phyloP scores from a whole-genome alignment of 2,797 vertebrate species.

The Meriones psammophilus region DNA sequence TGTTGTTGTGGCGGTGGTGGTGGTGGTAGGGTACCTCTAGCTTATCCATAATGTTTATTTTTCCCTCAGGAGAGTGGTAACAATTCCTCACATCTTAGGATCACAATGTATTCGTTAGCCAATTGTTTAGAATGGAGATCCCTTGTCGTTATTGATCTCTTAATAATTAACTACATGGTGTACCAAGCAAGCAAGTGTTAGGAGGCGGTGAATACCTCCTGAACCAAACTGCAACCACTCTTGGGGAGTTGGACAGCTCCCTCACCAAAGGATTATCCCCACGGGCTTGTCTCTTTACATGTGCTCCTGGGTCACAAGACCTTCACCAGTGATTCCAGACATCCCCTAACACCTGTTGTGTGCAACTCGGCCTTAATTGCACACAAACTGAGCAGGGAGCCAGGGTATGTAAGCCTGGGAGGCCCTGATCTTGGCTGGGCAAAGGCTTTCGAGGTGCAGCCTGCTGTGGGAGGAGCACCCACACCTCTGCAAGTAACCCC shows the following conservation, averaged over 20 bases:
- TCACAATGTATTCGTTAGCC: background rate
- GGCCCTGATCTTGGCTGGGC: background rate
- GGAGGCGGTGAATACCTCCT: background rate
- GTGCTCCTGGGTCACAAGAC: background rate
- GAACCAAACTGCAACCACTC: background rate
- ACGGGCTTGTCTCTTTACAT: too few relatives aligned
- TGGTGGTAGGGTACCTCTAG: background rate
- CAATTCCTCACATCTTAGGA: background rate
- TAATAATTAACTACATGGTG: background rate
- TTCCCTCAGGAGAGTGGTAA: background rate
- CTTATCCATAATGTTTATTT: background rate
- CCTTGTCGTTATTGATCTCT: background rate
- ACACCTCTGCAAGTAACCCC: rapidly evolving
- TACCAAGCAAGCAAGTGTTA: background rate
- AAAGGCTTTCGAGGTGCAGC: background rate
- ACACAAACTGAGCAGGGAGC: rapidly evolving
- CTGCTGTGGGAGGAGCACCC: background rate
- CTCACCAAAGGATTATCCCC: background rate
- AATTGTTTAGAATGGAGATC: background rate
- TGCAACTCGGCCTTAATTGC: background rate
- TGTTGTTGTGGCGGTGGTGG: too few relatives aligned
- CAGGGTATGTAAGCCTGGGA: background rate
- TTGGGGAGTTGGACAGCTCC: background rate
- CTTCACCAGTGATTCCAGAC: background rate
- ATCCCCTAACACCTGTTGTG: background rate